These are phyloP conservation scores for Motacilla alba DNA, from an alignment of 2,113 vertebrate species.

Conservation along the genomic window DNA sequence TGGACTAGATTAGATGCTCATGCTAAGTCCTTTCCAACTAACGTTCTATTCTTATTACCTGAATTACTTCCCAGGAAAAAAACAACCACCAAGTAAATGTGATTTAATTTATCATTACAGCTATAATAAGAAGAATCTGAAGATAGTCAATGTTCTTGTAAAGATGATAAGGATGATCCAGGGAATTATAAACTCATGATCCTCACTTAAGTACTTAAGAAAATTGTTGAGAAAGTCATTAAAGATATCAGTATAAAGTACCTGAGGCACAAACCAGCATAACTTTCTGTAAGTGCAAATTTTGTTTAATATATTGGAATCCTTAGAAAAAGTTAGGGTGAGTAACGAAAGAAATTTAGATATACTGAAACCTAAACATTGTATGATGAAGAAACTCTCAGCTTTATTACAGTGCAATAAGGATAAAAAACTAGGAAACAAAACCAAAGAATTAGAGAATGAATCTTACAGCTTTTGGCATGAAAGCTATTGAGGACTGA, in stretches of 20 bases:
- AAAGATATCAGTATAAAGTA: conserved; percentile 3
- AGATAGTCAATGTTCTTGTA: not conserved
- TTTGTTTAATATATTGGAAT: not conserved
- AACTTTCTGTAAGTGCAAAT: not conserved
- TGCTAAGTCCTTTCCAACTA: not conserved
- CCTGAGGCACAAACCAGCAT: not conserved
- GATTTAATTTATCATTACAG: not conserved
- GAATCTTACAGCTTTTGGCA: not conserved
- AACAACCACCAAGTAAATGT: not conserved
- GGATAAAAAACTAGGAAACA: not conserved
- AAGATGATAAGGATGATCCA: not conserved
- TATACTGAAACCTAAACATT: not conserved
- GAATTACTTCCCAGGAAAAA: not conserved
- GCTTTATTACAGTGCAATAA: conserved; percentile 20
- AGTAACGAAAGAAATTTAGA: not conserved
- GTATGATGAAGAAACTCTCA: conserved; percentile 26
- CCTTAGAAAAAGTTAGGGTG: not conserved
- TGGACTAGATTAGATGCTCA: not conserved
- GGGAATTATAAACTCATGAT: not conserved
- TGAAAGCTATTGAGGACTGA: conserved; percentile 4
- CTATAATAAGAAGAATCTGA: not conserved
- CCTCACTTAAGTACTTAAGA: not conserved
- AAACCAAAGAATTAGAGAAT: conserved; percentile 10
- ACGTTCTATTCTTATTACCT: not conserved
- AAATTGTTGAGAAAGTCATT: conserved; percentile 22